phyloP scores from a whole-genome alignment of 2,113 vertebrate genomes.

The Danio rerio region GRCz12tu NC_133199.1:24137001-24137500 shows the following conservation, averaged over 20 bases:
- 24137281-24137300: not conserved
- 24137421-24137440: slow-evolving; percentile 59
- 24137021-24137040: too few relatives aligned
- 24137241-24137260: not conserved
- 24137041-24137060: too few relatives aligned
- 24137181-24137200: not conserved
- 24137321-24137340: not conserved
- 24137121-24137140: too few relatives aligned
- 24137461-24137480: slow-evolving; percentile 30
- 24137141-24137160: not conserved
- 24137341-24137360: slow-evolving; percentile 17
- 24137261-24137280: not conserved
- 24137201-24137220: not conserved
- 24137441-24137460: slow-evolving; percentile 45
- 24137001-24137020: too few relatives aligned
- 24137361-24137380: not conserved
- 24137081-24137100: too few relatives aligned
- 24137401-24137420: not conserved
- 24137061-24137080: too few relatives aligned
- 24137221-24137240: not conserved
- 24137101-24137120: too few relatives aligned
- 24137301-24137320: not conserved
- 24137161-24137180: not conserved
- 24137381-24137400: not conserved
- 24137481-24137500: slow-evolving; percentile 19